These are phyloP conservation scores for Tetramorium parvispinum DNA, from an alignment of 1,140 invertebrate species.

Conservation along the genomic window DNA sequence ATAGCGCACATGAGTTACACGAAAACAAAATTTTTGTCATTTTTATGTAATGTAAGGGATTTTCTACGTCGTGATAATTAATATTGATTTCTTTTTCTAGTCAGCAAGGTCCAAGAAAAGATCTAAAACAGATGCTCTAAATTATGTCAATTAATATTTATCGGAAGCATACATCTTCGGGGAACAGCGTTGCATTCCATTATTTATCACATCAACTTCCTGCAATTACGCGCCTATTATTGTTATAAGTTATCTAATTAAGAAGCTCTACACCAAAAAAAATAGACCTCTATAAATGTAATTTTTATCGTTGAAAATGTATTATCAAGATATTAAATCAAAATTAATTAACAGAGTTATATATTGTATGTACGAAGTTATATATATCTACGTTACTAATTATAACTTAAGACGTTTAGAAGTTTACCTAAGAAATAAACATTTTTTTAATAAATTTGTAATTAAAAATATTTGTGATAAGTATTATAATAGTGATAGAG, in stretches of 20 bases:
- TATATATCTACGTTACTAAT: slow-evolving; percentile 29
- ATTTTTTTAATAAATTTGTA: slow-evolving; percentile 22
- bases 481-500: neutral
- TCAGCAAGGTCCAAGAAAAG: slow-evolving; percentile 74
- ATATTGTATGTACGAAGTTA: neutral
- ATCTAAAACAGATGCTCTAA: slow-evolving; percentile 50
- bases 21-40: neutral
- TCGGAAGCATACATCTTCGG: neutral
- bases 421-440: slow-evolving; percentile 25
- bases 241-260: slow-evolving; percentile 16
- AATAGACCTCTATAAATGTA: slow-evolving; percentile 65
- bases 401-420: neutral
- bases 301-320: slow-evolving; percentile 21
- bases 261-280: slow-evolving; percentile 76
- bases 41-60: neutral
- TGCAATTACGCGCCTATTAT: neutral
- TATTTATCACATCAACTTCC: neutral
- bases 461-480: neutral
- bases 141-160: neutral
- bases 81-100: slow-evolving; percentile 66
- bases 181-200: neutral
- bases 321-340: slow-evolving; percentile 17
- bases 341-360: neutral
- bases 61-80: neutral
- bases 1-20: neutral